These are phyloP conservation scores for Sanderia malayensis DNA, from an alignment of 30 jellyfish, hydroid and myxozoan genomes.

Conservation along the genomic window DNA sequence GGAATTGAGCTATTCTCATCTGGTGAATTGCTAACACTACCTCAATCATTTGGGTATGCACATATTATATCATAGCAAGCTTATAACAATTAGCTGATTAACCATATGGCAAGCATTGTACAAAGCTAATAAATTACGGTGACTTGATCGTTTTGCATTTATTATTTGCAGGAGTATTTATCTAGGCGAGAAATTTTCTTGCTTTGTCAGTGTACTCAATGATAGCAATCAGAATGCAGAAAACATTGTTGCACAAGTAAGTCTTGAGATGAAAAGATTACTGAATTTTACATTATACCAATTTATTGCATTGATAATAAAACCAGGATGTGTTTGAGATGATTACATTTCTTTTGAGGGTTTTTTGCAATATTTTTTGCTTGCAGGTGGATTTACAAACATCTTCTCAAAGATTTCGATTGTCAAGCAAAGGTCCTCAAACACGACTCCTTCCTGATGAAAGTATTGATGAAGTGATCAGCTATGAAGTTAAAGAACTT, in stretches of 20 bases:
- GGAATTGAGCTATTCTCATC: slow-evolving; percentile 79
- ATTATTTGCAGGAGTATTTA: slow-evolving; percentile 80
- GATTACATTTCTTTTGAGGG: background rate
- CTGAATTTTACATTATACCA: too few species aligned
- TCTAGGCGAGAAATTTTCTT: slow-evolving; percentile 94
- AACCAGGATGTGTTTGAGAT: too few species aligned
- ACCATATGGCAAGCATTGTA: too few species aligned
- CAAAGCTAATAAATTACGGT: too few species aligned
- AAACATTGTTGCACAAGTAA: slow-evolving; percentile 73
- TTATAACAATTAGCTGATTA: too few species aligned
- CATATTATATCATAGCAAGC: too few species aligned
- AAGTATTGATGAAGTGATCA: slow-evolving; percentile 81
- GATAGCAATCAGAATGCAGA: slow-evolving; percentile 80
- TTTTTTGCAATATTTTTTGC: background rate
- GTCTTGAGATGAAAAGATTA: too few species aligned
- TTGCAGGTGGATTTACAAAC: slow-evolving; percentile 85
- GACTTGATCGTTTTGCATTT: too few species aligned
- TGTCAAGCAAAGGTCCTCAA: slow-evolving; percentile 63
- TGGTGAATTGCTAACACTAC: slow-evolving; percentile 82
- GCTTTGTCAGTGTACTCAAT: slow-evolving; percentile 76
- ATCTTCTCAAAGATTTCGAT: slow-evolving; percentile 78
- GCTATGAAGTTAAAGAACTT: slow-evolving; percentile 90
- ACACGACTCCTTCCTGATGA: slow-evolving; percentile 78
- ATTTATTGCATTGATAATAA: too few species aligned
- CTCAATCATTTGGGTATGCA: slow-evolving; percentile 93